A percentile compares a stretch with the other conserved stretches of the same genome.
Conservation (phyloP, 2,797 vertebrate species). For the Furcifer pardalis region DNA sequence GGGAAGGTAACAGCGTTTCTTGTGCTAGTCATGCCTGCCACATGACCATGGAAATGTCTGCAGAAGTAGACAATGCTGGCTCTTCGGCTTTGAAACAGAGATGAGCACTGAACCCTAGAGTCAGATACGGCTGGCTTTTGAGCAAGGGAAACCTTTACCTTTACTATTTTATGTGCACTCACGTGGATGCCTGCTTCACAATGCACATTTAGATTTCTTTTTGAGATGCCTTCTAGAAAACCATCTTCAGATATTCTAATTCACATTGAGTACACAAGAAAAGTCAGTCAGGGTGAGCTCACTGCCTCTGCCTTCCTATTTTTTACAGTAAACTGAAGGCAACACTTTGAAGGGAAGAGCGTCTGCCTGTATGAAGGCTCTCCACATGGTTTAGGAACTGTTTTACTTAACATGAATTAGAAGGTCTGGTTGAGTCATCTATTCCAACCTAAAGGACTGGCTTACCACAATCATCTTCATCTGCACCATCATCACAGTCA, state of each 20-base stretch:
- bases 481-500: slow-evolving; percentile 94
- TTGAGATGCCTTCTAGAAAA: slow-evolving; percentile 14
- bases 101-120: too few relatives aligned
- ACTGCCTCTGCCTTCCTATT: background rate
- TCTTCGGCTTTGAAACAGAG: too few relatives aligned
- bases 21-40: too few relatives aligned
- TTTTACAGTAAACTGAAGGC: background rate
- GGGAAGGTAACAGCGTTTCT: too few relatives aligned
- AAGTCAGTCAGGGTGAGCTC: background rate
- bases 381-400: background rate
- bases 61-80: too few relatives aligned
- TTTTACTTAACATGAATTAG: background rate
- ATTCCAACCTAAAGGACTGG: slow-evolving; percentile 42
- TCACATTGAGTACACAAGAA: background rate
- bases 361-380: background rate
- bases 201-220: background rate
- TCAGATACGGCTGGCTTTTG: too few relatives aligned
- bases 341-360: background rate
- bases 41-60: too few relatives aligned
- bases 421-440: slow-evolving; percentile 50
- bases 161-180: background rate
- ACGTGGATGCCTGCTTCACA: background rate
- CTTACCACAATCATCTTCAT: slow-evolving; percentile 95
- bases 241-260: background rate
- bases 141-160: too few relatives aligned